Evolutionary conservation across 2,113 vertebrate genomes (phyloP).

Genomic region (Euleptes europaea): DNA sequence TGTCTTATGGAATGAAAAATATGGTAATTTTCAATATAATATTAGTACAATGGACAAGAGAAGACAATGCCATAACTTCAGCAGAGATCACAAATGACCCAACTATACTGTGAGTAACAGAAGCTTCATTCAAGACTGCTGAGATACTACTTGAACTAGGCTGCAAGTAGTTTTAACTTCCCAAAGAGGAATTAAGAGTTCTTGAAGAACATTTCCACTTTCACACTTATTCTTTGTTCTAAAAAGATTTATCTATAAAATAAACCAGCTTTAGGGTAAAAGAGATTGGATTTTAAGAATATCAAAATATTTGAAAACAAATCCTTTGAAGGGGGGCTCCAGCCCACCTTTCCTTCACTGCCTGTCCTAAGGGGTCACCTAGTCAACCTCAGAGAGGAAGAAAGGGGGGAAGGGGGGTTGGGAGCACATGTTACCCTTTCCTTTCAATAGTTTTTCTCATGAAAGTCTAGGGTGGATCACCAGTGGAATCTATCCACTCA

Average conservation of each 20-base stretch:
- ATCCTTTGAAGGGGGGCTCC: too few species aligned
- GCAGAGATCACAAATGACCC: neutral
- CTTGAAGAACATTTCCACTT: neutral
- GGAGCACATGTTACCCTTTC: too few species aligned
- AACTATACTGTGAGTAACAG: neutral
- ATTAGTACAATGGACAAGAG: neutral
- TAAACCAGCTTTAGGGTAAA: neutral
- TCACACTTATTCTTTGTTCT: neutral
- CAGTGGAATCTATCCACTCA: too few species aligned
- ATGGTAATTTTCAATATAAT: neutral
- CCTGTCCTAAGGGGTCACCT: too few species aligned
- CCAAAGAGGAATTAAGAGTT: neutral
- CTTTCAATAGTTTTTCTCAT: too few species aligned
- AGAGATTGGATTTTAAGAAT: neutral
- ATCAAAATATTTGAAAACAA: neutral
- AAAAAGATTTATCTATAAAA: neutral
- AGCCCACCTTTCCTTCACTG: too few species aligned
- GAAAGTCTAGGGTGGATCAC: too few species aligned
- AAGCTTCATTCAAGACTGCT: neutral
- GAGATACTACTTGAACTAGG: neutral
- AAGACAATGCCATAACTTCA: neutral
- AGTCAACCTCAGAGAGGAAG: too few species aligned
- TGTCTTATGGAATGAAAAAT: too few species aligned
- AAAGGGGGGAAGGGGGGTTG: too few species aligned
- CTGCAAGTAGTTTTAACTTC: neutral